These are phyloP conservation scores for Cyclargus thomasi DNA, from an alignment of 1,140 invertebrate species.

Conservation along the genomic window DNA sequence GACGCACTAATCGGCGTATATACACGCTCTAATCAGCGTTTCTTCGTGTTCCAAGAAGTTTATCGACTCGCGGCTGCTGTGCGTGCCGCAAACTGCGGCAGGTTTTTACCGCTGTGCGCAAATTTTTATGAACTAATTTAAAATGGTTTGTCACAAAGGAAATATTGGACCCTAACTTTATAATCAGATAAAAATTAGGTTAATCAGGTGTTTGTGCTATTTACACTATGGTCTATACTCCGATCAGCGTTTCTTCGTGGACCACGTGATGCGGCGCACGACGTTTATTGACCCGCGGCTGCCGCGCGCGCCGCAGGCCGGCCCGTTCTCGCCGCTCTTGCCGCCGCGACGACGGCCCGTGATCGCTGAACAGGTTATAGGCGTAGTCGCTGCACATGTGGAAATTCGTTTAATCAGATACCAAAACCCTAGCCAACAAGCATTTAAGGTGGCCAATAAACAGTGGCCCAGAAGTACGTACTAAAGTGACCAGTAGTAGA, in stretches of 20 bases:
- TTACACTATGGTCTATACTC: background rate
- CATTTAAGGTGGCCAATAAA: too few species aligned
- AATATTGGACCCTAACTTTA: too few species aligned
- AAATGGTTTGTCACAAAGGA: too few species aligned
- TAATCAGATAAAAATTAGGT: too few species aligned
- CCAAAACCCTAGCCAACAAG: too few species aligned
- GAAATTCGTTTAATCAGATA: background rate
- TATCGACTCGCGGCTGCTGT: slow-evolving; percentile 94
- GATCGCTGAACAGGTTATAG: slow-evolving; percentile 30
- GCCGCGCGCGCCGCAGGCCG: slow-evolving; percentile 74
- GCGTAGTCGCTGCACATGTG: background rate
- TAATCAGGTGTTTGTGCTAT: too few species aligned
- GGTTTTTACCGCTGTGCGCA: slow-evolving; percentile 62
- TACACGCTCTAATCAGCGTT: slow-evolving; percentile 77
- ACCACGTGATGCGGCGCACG: slow-evolving; percentile 93
- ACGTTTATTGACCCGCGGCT: slow-evolving; percentile 97
- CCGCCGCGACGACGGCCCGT: slow-evolving; percentile 44
- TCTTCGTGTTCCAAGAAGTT: slow-evolving; percentile 98
- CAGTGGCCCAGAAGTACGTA: too few species aligned
- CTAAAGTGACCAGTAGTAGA: too few species aligned
- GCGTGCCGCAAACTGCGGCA: slow-evolving; percentile 50
- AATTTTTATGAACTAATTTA: too few species aligned
- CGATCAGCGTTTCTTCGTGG: slow-evolving; percentile 95
- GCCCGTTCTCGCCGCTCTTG: slow-evolving; percentile 56
- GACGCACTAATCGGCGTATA: too few species aligned